These are phyloP conservation scores for Nezara viridula DNA, from an alignment of 2,888 invertebrate genomes.

Conservation along the genomic window DNA sequence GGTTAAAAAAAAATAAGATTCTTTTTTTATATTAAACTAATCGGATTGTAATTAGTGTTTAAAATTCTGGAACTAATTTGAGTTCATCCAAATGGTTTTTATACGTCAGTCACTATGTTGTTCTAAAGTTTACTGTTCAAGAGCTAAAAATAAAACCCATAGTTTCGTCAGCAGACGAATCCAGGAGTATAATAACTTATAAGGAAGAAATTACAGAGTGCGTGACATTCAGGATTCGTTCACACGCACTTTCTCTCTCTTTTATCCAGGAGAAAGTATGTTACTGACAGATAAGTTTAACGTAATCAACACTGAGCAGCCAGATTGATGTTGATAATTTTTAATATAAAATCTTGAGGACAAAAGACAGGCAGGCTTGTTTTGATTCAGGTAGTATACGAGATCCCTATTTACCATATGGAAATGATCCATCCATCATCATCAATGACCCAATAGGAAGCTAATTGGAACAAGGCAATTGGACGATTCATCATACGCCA, in stretches of 20 bases:
- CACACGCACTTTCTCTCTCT: slow-evolving; percentile 18
- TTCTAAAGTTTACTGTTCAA: not conserved
- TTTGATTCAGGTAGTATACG: not conserved
- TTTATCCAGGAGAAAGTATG: slow-evolving; percentile 20
- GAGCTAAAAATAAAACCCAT: not conserved
- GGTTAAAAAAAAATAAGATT: too few relatives aligned
- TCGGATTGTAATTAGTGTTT: too few relatives aligned
- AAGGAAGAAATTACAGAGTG: slow-evolving; percentile 6
- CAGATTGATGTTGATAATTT: not conserved
- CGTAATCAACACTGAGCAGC: not conserved
- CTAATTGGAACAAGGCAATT: not conserved
- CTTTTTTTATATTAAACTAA: too few relatives aligned
- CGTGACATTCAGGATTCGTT: slow-evolving; percentile 20
- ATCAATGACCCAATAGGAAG: not conserved
- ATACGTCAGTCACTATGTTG: too few relatives aligned
- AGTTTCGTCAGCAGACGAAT: not conserved
- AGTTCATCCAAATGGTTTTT: too few relatives aligned
- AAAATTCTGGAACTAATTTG: too few relatives aligned
- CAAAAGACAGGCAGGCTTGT: not conserved
- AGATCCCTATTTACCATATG: not conserved
- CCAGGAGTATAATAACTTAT: not conserved
- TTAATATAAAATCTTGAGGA: not conserved
- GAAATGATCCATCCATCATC: slow-evolving; percentile 26
- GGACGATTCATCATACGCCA: not conserved
- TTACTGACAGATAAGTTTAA: not conserved